Evolutionary conservation across 2,113 vertebrate genomes (phyloP).

Genomic region (Anoura caudifer): DNA sequence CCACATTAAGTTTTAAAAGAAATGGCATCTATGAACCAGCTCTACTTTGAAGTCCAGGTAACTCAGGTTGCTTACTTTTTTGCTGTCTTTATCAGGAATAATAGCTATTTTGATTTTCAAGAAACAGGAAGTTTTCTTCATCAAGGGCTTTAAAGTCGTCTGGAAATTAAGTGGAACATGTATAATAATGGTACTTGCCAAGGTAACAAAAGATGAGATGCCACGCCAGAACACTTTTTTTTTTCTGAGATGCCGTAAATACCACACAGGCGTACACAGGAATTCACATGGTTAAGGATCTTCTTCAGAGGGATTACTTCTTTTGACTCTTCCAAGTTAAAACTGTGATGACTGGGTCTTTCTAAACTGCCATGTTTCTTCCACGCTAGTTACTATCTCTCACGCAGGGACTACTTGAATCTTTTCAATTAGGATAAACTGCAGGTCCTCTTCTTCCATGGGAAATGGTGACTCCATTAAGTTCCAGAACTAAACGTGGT

Average conservation of each 20-base stretch:
- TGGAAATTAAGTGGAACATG: background rate
- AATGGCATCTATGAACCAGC: background rate
- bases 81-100: constrained; percentile 30
- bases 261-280: background rate
- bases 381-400: background rate
- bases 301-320: constrained; percentile 39
- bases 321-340: constrained; percentile 35
- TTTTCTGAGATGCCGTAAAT: background rate
- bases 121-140: constrained; percentile 9
- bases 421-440: constrained; percentile 36
- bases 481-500: constrained; percentile 27
- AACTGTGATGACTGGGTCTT: background rate
- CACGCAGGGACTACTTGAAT: background rate
- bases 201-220: background rate
- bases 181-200: background rate
- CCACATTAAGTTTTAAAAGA: background rate
- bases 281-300: background rate
- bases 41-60: constrained; percentile 24
- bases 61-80: constrained; percentile 13
- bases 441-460: constrained; percentile 48
- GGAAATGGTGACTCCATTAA: background rate
- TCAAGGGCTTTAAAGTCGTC: constrained; percentile 34
- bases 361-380: background rate
- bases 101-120: constrained; percentile 35
- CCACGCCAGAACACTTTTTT: background rate